Percentiles rank a stretch among this genome's conserved stretches.
Conservation (phyloP, 1,140 invertebrate genomes). For the Diploscapter pachys region DNA sequence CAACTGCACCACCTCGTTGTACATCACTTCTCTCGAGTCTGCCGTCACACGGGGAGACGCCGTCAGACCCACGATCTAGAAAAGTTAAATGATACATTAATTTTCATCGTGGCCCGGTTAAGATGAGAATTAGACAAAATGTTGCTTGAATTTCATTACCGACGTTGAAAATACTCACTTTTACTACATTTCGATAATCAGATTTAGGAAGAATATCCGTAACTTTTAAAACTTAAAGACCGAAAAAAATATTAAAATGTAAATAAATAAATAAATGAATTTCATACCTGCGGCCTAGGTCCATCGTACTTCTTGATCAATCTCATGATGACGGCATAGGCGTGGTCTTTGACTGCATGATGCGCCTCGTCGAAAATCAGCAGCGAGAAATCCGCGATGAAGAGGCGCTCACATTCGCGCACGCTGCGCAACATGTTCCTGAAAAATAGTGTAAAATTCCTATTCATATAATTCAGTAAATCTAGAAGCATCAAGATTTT, state of each 20-base stretch:
- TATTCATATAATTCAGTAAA: slow-evolving; percentile 16
- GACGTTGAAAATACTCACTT: too few relatives aligned
- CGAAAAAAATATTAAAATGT: too few relatives aligned
- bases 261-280: slow-evolving; percentile 11
- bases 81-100: not conserved
- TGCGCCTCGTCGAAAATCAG: slow-evolving; percentile 40
- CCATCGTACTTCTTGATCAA: slow-evolving; percentile 14
- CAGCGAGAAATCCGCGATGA: slow-evolving; percentile 35
- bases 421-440: slow-evolving; percentile 37
- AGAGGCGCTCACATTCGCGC: slow-evolving; percentile 23
- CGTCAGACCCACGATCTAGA: slow-evolving; percentile 24
- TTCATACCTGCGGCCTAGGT: not conserved
- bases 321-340: slow-evolving; percentile 13
- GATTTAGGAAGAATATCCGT: too few relatives aligned
- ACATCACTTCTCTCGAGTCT: slow-evolving; percentile 1
- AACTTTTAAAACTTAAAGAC: too few relatives aligned
- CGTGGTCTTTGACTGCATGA: slow-evolving; percentile 12
- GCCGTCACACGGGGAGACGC: slow-evolving; percentile 11
- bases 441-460: slow-evolving; percentile 25
- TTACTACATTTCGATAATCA: too few relatives aligned
- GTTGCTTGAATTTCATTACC: not conserved
- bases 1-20: not conserved
- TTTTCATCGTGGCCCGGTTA: too few relatives aligned
- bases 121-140: too few relatives aligned
- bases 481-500: not conserved